Evolutionary conservation across 2,113 vertebrate species (phyloP), one percentile per base, ranked within the genome.

Genomic region (Neodontobutis hainanensis): DNA sequence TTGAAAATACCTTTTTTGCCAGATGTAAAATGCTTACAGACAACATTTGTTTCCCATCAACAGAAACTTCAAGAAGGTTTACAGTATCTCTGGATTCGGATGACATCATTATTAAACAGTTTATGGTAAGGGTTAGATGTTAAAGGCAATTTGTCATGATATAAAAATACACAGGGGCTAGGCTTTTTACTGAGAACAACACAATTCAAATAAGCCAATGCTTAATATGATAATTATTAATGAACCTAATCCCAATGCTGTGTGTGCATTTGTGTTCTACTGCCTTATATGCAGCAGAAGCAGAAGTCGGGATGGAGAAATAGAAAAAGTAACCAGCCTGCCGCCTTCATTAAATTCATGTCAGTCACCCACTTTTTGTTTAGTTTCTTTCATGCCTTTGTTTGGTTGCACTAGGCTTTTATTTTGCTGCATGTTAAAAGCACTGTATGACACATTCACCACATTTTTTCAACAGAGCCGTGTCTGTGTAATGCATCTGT

Each of bases 361-460:
- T 55, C 52, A 55, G 2, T 55, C 52, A 38, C 52, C 14, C 15
- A 2, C 52, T 36, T 55, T 27, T 38, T 9, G 34, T 15, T 34
- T 34, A 6, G 48, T 36, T 3, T 6, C 51, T 35, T 53, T 6
- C 6, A 6, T 36, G 3, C 32, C 36, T 36, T 55, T 55, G 52
- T 55, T 55, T 55, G 52, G 52, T 55, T 55, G 14, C 52, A 55
- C 52, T 55, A n/a, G 52, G 8, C 34, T 55, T 55, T 34, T 34
- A 8, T 14, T 8, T 11, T 12, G 14, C 6, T 38, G n/a, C 15
- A 9, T 6, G 34, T 55, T 9, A 55, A 14, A 36, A 12, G 32
- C 34, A 27, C 19, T 27, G 19, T 27, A 27, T 27, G 19, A 27
- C 19, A 38, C 52, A 55, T 55, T 53, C 51, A 53, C 35, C 51